Percentiles rank a stretch among this genome's conserved stretches.
Conservation (phyloP, 2,888 invertebrate genomes). For the Drosophila cognata region DNA sequence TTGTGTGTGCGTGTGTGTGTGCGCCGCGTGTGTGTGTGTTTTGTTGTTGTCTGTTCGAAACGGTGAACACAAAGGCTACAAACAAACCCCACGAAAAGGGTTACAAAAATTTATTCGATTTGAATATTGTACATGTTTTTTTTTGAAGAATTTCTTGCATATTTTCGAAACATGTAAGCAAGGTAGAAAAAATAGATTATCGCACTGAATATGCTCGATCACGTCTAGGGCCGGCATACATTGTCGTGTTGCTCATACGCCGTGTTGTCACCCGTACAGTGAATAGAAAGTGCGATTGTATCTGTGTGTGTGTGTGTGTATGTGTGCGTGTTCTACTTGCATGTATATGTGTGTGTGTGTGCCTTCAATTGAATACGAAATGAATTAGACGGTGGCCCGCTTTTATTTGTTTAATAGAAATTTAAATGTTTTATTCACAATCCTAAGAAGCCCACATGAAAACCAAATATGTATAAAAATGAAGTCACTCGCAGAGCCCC, state of each 20-base stretch:
- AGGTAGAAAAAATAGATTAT: constrained; percentile 11
- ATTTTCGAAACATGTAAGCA: constrained; percentile 50
- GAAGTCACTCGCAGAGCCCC: constrained; percentile 47
- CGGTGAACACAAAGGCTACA: constrained; percentile 47
- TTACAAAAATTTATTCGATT: constrained; percentile 39
- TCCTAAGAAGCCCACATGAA: constrained; percentile 40
- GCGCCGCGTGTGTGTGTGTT: constrained; percentile 13
- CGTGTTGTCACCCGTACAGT: constrained; percentile 49
- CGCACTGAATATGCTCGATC: constrained; percentile 4
- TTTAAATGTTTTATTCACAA: constrained; percentile 57
- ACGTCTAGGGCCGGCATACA: constrained; percentile 37
- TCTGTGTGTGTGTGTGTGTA: constrained; percentile 37
- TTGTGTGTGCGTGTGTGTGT: constrained; percentile 27
- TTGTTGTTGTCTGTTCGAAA: constrained; percentile 35
- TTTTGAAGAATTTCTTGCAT: constrained; percentile 21
- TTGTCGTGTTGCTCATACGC: constrained; percentile 53
- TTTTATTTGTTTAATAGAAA: constrained; percentile 75
- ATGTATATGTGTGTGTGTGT: constrained; percentile 29
- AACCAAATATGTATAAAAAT: constrained; percentile 50
- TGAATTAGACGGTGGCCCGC: constrained; percentile 53
- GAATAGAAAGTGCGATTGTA: constrained; percentile 56
- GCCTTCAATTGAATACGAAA: constrained; percentile 50
- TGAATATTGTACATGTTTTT: constrained; percentile 17
- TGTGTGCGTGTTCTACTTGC: constrained; percentile 25
- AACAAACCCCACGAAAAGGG: constrained; percentile 26